A percentile compares a stretch with the other conserved stretches of the same genome.
Conservation (phyloP, 2,113 vertebrate species). For the Scytalopus superciliaris region DNA sequence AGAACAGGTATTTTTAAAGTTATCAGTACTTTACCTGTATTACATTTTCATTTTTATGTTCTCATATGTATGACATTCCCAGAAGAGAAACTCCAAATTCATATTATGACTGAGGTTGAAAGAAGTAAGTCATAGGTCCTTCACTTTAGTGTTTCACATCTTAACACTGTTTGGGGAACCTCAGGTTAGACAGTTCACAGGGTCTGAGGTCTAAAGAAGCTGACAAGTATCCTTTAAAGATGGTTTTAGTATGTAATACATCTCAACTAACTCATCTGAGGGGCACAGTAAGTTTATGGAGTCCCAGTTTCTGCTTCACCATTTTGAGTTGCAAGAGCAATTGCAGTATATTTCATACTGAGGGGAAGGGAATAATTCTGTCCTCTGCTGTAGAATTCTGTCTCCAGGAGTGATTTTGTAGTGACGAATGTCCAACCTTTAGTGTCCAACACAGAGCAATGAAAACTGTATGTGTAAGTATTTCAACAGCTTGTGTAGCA, state of each 20-base stretch:
- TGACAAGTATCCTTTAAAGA: background rate
- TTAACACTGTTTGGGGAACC: background rate
- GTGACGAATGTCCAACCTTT: background rate
- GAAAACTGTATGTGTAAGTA: background rate
- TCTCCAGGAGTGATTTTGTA: background rate
- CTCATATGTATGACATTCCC: background rate
- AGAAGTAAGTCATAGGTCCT: background rate
- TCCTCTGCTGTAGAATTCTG: background rate
- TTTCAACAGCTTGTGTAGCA: slow-evolving; percentile 42
- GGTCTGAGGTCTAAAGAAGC: background rate
- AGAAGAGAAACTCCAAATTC: background rate
- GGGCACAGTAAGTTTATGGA: background rate
- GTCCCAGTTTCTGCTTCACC: background rate
- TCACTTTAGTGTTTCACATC: background rate
- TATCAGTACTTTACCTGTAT: background rate
- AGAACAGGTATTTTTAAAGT: background rate
- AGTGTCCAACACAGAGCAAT: background rate
- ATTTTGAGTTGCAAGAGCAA: background rate
- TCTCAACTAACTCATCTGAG: background rate
- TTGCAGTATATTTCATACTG: background rate
- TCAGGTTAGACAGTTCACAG: background rate
- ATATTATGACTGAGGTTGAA: background rate
- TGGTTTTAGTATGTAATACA: background rate
- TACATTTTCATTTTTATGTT: background rate
- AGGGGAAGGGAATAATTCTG: background rate